A percentile compares a stretch with the other conserved stretches of the same genome.
These are phyloP conservation scores for Heloderma charlesbogerti DNA, from an alignment of 2,113 vertebrate genomes.

Conservation along the genomic window DNA sequence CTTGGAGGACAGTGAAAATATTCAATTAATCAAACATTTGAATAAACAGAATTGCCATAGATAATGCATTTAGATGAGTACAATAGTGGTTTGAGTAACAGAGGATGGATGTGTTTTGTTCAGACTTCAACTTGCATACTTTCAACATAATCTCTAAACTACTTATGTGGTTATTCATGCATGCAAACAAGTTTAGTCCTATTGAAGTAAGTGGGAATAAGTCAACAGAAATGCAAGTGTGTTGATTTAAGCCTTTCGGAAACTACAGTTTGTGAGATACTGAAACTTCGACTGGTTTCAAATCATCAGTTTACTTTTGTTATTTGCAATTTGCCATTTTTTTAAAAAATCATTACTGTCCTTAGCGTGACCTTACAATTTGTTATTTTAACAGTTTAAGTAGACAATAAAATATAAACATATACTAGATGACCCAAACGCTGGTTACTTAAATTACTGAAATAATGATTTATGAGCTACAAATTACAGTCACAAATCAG, in stretches of 20 bases:
- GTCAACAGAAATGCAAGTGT: neutral
- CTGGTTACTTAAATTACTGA: conserved; percentile 34
- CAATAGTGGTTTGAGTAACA: neutral
- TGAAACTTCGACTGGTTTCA: conserved; percentile 18
- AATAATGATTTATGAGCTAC: conserved; percentile 44
- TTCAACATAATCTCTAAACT: neutral
- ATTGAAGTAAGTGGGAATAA: neutral
- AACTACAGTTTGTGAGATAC: conserved; percentile 9
- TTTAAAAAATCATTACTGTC: conserved; percentile 41
- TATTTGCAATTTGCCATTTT: conserved; percentile 12
- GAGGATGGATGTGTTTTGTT: neutral
- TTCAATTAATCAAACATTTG: neutral
- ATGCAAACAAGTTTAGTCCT: neutral
- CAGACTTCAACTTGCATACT: neutral
- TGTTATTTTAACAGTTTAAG: conserved; percentile 45
- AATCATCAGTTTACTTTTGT: conserved; percentile 30
- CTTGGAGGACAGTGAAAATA: neutral
- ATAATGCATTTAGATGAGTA: neutral
- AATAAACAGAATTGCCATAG: neutral
- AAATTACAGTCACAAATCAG: conserved; percentile 42
- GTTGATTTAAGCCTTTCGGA: conserved; percentile 4
- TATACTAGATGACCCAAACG: conserved; percentile 30
- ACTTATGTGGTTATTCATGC: neutral
- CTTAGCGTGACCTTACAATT: conserved; percentile 36
- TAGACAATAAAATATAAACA: conserved; percentile 42